Evolutionary conservation across 2,888 invertebrate genomes (phyloP), one percentile per base, ranked within the genome.

Genomic region (Hymenopus coronatus): DNA sequence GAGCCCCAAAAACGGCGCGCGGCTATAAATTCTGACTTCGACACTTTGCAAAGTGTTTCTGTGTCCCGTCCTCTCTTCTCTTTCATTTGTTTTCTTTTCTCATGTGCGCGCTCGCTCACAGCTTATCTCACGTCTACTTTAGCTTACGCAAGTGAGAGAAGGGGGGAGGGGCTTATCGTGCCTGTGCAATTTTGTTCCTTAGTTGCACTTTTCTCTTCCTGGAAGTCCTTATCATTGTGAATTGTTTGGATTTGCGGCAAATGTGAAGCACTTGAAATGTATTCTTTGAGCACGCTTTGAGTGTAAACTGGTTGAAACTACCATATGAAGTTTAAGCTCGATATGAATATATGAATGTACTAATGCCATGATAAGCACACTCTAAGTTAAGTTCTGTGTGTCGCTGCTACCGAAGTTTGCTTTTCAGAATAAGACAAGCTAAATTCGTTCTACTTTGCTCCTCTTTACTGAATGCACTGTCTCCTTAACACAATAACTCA

Each of bases 21-120:
- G 54, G 20, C 87, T 33, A 89, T 89, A 89, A 89, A 89, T 89
- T 83, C 87, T 28, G 46, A 89, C 89, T 89, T 89, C 89, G 89
- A 89, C 89, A 89, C 89, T 89, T 89, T 87, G 83, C 89, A 87
- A 89, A 89, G 89, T 89, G 89, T 89, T 89, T 88, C 88, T 83
- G 33, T 70, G n/a, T 81, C 54, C 81, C 54, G 46, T 81, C 28
- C 54, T 86, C 86, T 86, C 86, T 15, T 20, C 86, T 86, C 86
- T 86, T 81, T 28, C 46, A 33, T 86, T 28, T 28, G 33, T 33
- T 46, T n/a, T 28, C 81, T 28, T 40, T 33, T 86, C 86, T 86
- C 86, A 20, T 70, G 54, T 20, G 15, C 20, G 54, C 15, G 25
- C 30, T n/a, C 25, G 7, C 83, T 83, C 54, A 70, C 25, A 20